These are phyloP conservation scores for Columba janthina DNA, from an alignment of 2,113 vertebrate species.

Conservation along the genomic window DNA sequence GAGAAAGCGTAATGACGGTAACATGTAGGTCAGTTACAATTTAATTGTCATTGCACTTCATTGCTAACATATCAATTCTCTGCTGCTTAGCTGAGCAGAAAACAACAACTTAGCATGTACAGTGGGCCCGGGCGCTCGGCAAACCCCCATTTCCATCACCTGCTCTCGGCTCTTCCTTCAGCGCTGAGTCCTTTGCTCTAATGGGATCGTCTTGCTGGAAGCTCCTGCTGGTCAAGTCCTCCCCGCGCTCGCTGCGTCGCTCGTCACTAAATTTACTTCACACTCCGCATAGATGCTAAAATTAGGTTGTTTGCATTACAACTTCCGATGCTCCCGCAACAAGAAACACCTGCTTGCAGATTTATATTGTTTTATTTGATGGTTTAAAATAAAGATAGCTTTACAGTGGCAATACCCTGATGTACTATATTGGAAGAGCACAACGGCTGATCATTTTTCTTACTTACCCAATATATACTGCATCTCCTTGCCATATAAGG, in stretches of 20 bases:
- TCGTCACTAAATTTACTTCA: conserved; percentile 84
- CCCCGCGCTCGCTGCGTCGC: conserved; percentile 74
- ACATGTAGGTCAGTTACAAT: conserved; percentile 97
- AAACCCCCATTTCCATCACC: conserved; percentile 79
- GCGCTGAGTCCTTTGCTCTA: conserved; percentile 79
- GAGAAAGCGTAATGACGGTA: conserved; percentile 89
- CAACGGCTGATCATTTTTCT: conserved; percentile 74
- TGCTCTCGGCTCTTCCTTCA: conserved; percentile 76
- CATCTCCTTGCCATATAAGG: conserved; percentile 63
- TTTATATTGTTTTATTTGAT: conserved; percentile 79
- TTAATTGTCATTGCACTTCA: conserved; percentile 98
- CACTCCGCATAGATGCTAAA: conserved; percentile 76
- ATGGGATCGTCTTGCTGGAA: conserved; percentile 82
- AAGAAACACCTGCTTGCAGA: conserved; percentile 81
- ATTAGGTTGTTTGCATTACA: conserved; percentile 84
- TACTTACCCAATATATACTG: conserved; percentile 69
- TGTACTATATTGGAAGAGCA: conserved; percentile 56
- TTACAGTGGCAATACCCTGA: conserved; percentile 65
- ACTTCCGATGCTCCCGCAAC: conserved; percentile 73
- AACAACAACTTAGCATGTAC: conserved; percentile 85
- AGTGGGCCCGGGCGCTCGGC: conserved; percentile 73
- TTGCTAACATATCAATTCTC: conserved; percentile 92
- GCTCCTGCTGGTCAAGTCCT: conserved; percentile 80
- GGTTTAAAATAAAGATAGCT: conserved; percentile 75
- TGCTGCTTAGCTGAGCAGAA: conserved; percentile 94